These are phyloP conservation scores for Alsophila aescularia DNA, from an alignment of 2,888 invertebrate species.

Conservation along the genomic window DNA sequence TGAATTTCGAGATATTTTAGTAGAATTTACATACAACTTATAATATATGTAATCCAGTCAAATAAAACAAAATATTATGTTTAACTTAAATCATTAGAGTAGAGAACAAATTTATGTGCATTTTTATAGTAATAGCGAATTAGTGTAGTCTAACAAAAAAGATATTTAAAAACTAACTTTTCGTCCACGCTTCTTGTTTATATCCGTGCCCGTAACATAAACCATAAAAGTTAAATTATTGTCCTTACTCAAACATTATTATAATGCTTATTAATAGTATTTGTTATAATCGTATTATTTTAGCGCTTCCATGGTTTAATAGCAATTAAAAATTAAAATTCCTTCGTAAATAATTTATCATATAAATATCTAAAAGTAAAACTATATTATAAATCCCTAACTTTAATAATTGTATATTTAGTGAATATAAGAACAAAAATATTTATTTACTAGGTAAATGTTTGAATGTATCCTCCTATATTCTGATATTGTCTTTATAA, in stretches of 20 bases:
- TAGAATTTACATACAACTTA: no score
- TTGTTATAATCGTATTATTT: conserved; percentile 27
- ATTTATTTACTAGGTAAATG: conserved; percentile 54
- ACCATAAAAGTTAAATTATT: neutral
- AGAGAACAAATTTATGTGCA: no score
- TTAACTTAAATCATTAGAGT: neutral
- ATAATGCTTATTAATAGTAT: neutral
- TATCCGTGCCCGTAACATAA: conserved; percentile 26
- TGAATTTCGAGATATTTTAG: no score
- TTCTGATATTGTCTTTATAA: conserved; percentile 60
- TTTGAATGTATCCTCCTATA: conserved; percentile 51
- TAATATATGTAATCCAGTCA: no score
- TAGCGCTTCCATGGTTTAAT: conserved; percentile 53
- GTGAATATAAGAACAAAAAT: conserved; percentile 26
- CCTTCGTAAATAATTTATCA: conserved; percentile 2
- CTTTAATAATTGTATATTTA: conserved; percentile 22
- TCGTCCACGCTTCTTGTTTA: conserved; percentile 39
- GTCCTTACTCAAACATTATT: conserved; percentile 17
- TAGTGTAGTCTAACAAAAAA: no score
- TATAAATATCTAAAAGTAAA: conserved; percentile 11
- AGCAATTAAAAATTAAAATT: conserved; percentile 23
- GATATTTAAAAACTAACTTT: neutral
- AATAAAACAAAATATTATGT: neutral
- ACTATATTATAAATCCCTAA: conserved; percentile 16
- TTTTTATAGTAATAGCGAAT: no score